Conservation (phyloP, 2,797 vertebrate genomes). For the Schizopygopsis pylzovi region DNA sequence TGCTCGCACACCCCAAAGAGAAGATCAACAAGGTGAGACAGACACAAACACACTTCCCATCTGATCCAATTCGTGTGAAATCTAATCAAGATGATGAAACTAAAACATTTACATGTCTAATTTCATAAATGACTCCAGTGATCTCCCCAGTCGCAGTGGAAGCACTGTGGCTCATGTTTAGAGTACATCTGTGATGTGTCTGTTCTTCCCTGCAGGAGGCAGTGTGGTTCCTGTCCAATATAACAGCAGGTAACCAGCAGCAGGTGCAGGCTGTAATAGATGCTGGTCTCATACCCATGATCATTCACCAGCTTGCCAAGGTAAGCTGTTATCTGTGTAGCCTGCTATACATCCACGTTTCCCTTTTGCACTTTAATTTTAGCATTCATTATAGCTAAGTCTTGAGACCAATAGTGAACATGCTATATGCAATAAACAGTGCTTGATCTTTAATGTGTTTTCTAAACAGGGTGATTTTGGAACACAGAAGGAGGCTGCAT, state of each 20-base stretch:
- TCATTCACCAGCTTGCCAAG: conserved; percentile 98
- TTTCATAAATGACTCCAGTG: background rate
- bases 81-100: background rate
- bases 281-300: conserved; percentile 97
- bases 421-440: background rate
- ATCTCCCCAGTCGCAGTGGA: background rate
- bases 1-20: conserved; percentile 98
- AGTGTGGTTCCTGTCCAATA: conserved; percentile 99
- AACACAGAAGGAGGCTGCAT: conserved; percentile 98
- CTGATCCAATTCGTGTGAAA: background rate
- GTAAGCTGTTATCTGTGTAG: conserved; percentile 73
- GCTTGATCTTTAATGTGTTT: background rate
- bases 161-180: background rate
- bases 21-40: conserved; percentile 96
- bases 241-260: conserved; percentile 99
- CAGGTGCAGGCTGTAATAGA: conserved; percentile 99
- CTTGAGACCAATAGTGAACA: background rate
- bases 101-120: background rate
- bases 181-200: conserved; percentile 42
- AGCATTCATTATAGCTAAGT: background rate
- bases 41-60: background rate
- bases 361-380: background rate
- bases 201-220: conserved; percentile 85
- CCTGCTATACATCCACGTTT: background rate
- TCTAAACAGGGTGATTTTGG: conserved; percentile 91